Evolutionary conservation across 1,140 invertebrate genomes (phyloP), one percentile per base, ranked within the genome.

Genomic region (Orchestia grillus): DNA sequence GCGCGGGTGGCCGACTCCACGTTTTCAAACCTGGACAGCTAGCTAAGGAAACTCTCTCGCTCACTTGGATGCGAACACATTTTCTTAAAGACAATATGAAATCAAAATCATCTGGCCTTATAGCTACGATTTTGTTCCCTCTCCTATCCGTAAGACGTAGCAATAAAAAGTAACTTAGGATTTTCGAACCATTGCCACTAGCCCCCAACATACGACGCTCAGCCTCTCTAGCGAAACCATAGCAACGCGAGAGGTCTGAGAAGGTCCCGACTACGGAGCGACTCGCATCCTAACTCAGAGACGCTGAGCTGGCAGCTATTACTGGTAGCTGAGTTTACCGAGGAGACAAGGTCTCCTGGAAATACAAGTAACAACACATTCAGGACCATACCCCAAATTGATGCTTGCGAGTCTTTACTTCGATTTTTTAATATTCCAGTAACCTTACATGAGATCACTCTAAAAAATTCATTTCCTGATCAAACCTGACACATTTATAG

Each of bases 1-100:
- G 99, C 99, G 97, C 99, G 98, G 96, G 99, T 98, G 88, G 99
- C 99, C n/a, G 98, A 98, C 97, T 99, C 99, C 96, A 99, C 98
- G 97, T 98, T 98, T 97, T 99, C 99, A 98, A 99, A 99, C 91
- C 96, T 98, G 98, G 43, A 96, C 62, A 77, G 96, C 62, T 88
- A 97, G 97, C 98, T 98, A 98, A 98, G 97, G 97, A 97, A 42
- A 42, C 88, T 90, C 36, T n/a, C 4, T 36, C 41, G 41, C 43
- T 43, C 88, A 42, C 88, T 87, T 87, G 36, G 8, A 90, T 28
- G 42, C 28, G 15, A 77, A 77, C 62, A 77, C 11, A 3, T 77
- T 36, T 77, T n/a, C 36, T 77, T 77, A 15, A 36, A 77, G 36
- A 23, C 36, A 36, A 15, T 19, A 77, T 77, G 15, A 77, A 15